A percentile compares a stretch with the other conserved stretches of the same genome.
phyloP scores from a whole-genome alignment of 2,113 vertebrate species.

The Antechinus stuartii region DNA sequence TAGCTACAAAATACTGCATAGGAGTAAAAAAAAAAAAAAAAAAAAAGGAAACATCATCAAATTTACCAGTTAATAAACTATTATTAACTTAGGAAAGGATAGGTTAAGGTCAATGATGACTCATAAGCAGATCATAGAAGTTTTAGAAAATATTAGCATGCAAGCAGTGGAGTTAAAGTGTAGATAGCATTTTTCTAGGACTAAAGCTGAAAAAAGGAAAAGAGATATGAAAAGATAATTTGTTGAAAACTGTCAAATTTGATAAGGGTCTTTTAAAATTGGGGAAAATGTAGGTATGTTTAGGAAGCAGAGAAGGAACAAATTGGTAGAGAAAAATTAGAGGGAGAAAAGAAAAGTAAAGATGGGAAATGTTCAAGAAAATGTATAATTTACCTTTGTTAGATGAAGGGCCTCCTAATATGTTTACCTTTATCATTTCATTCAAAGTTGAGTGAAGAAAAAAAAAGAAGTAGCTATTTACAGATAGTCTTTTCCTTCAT shows the following conservation, averaged over 20 bases:
- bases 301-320: neutral
- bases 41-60: neutral
- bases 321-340: neutral
- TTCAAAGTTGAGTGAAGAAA: neutral
- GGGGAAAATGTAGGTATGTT: neutral
- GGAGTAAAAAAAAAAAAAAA: neutral
- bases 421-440: neutral
- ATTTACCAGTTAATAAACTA: neutral
- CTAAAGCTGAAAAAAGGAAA: neutral
- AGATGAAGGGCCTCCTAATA: neutral
- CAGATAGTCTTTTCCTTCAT: neutral
- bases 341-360: neutral
- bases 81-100: neutral
- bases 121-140: neutral
- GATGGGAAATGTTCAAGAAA: neutral
- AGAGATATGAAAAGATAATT: neutral
- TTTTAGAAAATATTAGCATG: neutral
- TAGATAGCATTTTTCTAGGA: neutral
- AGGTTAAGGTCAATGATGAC: neutral
- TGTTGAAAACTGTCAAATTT: too few relatives aligned
- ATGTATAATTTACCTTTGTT: neutral
- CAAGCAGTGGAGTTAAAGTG: neutral
- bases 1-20: neutral
- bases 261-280: neutral
- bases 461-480: neutral